phyloP scores from a whole-genome alignment of 2,888 invertebrate genomes.

The Anthrax anthrax region DNA sequence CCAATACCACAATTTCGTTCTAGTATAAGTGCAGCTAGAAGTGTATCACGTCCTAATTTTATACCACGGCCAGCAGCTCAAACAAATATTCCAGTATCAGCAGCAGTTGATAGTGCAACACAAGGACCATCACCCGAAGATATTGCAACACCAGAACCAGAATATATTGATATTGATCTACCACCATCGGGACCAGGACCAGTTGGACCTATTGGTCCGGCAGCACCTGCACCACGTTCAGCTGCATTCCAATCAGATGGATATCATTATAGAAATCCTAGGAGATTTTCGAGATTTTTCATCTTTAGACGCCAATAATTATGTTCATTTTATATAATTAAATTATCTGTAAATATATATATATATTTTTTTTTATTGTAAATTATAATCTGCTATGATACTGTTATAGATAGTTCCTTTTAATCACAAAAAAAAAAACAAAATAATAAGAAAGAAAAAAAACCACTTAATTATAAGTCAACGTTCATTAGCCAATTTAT shows the following conservation, averaged over 20 bases:
- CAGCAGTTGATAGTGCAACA: conserved; percentile 25
- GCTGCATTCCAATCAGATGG: conserved; percentile 2
- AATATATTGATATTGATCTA: conserved; percentile 31
- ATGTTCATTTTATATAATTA: too few species aligned
- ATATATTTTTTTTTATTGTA: neutral
- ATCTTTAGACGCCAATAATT: neutral
- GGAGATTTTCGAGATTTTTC: neutral
- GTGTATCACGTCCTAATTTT: neutral
- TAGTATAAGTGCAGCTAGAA: neutral
- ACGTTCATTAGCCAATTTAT: too few species aligned
- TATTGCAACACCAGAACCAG: conserved; percentile 32
- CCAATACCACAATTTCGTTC: neutral
- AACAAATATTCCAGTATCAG: neutral
- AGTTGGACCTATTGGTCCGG: neutral
- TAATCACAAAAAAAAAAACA: too few species aligned
- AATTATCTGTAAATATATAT: neutral
- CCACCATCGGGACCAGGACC: conserved; percentile 8
- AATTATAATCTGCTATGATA: too few species aligned
- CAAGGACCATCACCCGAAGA: conserved; percentile 34
- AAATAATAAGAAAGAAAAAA: too few species aligned
- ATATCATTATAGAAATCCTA: conserved; percentile 3
- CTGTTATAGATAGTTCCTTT: too few species aligned
- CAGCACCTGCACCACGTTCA: neutral
- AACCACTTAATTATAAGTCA: too few species aligned
- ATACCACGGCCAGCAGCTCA: conserved; percentile 1